phyloP scores from a whole-genome alignment of 2,888 invertebrate species.

The Cyrtodaria siliqua region DNA sequence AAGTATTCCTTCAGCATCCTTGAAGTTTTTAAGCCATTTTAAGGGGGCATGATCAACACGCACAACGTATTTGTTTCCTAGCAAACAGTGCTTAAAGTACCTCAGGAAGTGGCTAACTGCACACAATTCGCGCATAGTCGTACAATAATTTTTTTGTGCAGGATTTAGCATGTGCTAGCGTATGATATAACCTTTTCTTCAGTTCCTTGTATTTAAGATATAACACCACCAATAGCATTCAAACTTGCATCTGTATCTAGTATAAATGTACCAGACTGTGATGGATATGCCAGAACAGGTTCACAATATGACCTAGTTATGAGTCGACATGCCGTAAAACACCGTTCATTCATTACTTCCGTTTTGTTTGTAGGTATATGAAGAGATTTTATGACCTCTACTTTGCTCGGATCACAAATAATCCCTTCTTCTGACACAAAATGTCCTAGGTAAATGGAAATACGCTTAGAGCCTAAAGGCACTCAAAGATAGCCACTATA shows the following conservation, averaged over 20 bases:
- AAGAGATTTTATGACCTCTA: neutral
- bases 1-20: constrained; percentile 50
- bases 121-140: constrained; percentile 54
- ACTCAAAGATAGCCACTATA: no score
- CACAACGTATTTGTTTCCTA: constrained; percentile 54
- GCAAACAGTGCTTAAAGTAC: constrained; percentile 66
- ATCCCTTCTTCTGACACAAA: no score
- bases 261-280: constrained; percentile 41
- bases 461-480: no score
- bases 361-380: neutral
- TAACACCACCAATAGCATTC: constrained; percentile 61
- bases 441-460: no score
- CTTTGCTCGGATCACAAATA: neutral
- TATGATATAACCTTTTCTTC: constrained; percentile 64
- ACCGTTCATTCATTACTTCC: constrained; percentile 4
- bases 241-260: constrained; percentile 68
- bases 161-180: constrained; percentile 53
- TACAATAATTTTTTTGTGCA: constrained; percentile 55
- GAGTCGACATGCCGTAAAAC: no score
- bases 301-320: no score
- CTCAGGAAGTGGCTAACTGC: constrained; percentile 60
- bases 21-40: no score
- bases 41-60: constrained; percentile 73
- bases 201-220: constrained; percentile 61
- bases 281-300: constrained; percentile 51